Conservation (phyloP, 2,113 vertebrate genomes). For the Bungarus multicinctus region DNA sequence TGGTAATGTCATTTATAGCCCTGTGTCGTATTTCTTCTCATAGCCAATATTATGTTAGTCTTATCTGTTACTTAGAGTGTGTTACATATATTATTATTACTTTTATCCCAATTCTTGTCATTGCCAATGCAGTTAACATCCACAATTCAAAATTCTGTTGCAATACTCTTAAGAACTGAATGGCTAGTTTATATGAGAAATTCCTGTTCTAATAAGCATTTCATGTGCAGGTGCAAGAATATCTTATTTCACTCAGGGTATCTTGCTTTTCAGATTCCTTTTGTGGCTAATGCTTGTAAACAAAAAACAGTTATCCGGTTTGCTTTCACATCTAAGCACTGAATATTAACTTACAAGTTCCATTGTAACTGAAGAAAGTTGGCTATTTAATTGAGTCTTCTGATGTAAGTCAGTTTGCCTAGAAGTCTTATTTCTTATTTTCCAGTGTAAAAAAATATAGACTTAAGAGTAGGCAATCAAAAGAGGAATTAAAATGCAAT, state of each 20-base stretch:
- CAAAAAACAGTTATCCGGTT: slow-evolving; percentile 1
- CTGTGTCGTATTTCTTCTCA: neutral
- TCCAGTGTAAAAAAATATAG: neutral
- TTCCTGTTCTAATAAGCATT: neutral
- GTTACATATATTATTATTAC: neutral
- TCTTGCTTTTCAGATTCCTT: slow-evolving; percentile 7
- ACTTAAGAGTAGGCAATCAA: neutral
- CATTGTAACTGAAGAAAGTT: neutral
- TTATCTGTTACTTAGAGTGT: neutral
- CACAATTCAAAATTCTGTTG: neutral
- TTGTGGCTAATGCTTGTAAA: neutral
- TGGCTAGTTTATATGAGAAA: neutral
- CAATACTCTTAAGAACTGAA: neutral
- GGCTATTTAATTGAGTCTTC: slow-evolving; percentile 15
- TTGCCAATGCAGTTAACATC: neutral
- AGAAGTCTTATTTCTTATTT: neutral
- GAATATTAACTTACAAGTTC: neutral
- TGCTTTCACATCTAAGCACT: neutral
- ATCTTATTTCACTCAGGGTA: slow-evolving; percentile 3
- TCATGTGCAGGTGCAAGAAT: neutral
- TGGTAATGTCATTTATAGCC: neutral
- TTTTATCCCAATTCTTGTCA: neutral
- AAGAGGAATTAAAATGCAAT: neutral
- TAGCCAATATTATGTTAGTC: neutral
- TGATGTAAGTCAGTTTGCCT: neutral